phyloP scores from a whole-genome alignment of 2,113 vertebrate genomes.

The Parotia lawesii region DNA sequence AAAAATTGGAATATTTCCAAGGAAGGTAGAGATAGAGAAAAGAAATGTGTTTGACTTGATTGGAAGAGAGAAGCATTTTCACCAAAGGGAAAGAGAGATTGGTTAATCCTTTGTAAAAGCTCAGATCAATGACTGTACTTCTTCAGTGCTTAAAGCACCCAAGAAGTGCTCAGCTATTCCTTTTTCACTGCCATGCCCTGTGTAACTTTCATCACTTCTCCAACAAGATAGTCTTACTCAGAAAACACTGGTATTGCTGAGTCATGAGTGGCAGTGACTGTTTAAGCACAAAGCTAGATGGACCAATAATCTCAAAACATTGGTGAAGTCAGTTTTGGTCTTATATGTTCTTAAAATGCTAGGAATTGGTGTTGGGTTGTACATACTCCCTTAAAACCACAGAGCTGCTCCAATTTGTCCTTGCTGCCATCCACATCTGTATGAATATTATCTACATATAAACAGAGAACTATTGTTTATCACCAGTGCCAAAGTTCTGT shows the following conservation, averaged over 20 bases:
- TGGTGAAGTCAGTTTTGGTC: not conserved
- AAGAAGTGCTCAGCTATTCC: not conserved
- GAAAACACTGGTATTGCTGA: not conserved
- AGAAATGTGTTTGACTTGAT: not conserved
- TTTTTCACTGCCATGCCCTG: not conserved
- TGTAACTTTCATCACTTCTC: not conserved
- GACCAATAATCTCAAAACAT: not conserved
- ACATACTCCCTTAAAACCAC: not conserved
- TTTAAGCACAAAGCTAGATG: not conserved
- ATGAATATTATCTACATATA: not conserved
- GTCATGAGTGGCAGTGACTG: not conserved
- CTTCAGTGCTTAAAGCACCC: not conserved
- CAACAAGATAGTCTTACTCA: not conserved
- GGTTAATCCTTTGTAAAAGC: not conserved
- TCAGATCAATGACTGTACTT: not conserved
- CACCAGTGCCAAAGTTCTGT: not conserved
- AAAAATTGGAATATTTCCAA: not conserved
- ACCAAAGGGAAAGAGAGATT: not conserved
- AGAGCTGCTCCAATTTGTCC: not conserved
- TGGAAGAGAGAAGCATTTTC: slow-evolving; percentile 19
- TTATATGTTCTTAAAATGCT: not conserved
- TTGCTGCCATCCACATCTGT: not conserved
- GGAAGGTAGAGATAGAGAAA: not conserved
- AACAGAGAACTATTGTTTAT: not conserved
- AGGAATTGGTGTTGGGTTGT: not conserved